Percentiles rank a stretch among this genome's conserved stretches.
These are phyloP conservation scores for Ichneumon xanthorius DNA, from an alignment of 2,888 invertebrate genomes.

Conservation along the genomic window DNA sequence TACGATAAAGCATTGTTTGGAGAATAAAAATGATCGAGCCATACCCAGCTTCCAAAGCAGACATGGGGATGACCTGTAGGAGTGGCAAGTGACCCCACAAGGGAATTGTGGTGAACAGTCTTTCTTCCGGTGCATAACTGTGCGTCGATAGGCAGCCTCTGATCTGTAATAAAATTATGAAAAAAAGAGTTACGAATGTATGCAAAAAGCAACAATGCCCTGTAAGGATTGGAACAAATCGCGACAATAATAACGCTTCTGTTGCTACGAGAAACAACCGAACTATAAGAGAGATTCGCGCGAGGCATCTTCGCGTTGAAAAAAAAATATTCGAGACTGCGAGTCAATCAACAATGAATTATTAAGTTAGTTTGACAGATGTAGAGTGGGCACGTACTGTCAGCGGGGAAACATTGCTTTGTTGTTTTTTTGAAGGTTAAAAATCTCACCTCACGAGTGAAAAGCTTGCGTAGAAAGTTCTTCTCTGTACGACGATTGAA, in stretches of 20 bases:
- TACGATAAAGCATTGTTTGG: neutral
- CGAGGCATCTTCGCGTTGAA: neutral
- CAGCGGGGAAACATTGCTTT: slow-evolving; percentile 70
- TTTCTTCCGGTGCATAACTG: slow-evolving; percentile 82
- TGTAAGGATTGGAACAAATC: neutral
- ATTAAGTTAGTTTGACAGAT: slow-evolving; percentile 69
- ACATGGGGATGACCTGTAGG: slow-evolving; percentile 82
- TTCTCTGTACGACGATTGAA: slow-evolving; percentile 77
- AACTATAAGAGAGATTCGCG: neutral
- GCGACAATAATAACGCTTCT: neutral
- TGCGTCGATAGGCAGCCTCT: slow-evolving; percentile 81
- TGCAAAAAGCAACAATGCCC: neutral
- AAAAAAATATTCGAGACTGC: neutral
- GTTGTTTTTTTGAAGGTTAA: slow-evolving; percentile 73
- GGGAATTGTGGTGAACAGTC: slow-evolving; percentile 82
- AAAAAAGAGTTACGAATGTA: slow-evolving; percentile 33
- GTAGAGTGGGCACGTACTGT: slow-evolving; percentile 63
- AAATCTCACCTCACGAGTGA: slow-evolving; percentile 87
- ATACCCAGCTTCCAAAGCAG: slow-evolving; percentile 83
- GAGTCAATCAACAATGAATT: neutral
- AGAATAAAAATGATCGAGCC: slow-evolving; percentile 17
- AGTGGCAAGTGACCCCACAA: slow-evolving; percentile 82
- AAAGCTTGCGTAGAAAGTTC: slow-evolving; percentile 86
- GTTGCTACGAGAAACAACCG: neutral
- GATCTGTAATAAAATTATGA: slow-evolving; percentile 73